These are phyloP conservation scores for Tethya wilhelma DNA, from an alignment of 37 sponge, comb jelly and placozoan species.

Conservation along the genomic window DNA sequence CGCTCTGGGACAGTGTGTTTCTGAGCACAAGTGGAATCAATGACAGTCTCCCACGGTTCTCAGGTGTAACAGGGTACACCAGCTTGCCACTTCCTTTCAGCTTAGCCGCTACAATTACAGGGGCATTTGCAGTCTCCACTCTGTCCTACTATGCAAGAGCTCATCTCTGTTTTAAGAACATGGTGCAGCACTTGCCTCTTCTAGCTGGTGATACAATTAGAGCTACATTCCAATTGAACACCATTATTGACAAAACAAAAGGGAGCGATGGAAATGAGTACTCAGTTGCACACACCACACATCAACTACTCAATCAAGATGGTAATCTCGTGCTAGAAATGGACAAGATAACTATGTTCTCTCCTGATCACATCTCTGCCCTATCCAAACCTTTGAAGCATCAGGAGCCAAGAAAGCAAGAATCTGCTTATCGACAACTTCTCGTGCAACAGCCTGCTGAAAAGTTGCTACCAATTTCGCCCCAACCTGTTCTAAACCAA, in stretches of 20 bases:
- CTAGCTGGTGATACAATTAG: constrained; percentile 21
- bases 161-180: constrained; percentile 16
- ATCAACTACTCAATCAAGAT: constrained; percentile 38
- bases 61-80: not conserved
- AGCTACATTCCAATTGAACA: constrained; percentile 19
- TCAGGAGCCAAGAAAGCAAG: too few relatives aligned
- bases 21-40: not conserved
- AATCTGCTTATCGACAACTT: not conserved
- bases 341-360: constrained; percentile 44
- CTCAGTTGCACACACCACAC: constrained; percentile 26
- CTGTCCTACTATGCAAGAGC: constrained; percentile 29
- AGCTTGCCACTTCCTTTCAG: constrained; percentile 20
- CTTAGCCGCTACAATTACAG: constrained; percentile 8
- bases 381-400: not conserved
- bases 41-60: not conserved
- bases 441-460: constrained; percentile 14
- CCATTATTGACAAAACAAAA: not conserved
- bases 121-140: constrained; percentile 10
- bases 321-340: constrained; percentile 12
- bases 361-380: not conserved
- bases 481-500: constrained; percentile 1
- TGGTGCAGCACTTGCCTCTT: constrained; percentile 24
- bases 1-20: constrained; percentile 33
- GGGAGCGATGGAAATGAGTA: constrained; percentile 14
- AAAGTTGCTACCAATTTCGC: not conserved